phyloP scores from a whole-genome alignment of 2,888 invertebrate genomes.

The Pyralis farinalis region DNA sequence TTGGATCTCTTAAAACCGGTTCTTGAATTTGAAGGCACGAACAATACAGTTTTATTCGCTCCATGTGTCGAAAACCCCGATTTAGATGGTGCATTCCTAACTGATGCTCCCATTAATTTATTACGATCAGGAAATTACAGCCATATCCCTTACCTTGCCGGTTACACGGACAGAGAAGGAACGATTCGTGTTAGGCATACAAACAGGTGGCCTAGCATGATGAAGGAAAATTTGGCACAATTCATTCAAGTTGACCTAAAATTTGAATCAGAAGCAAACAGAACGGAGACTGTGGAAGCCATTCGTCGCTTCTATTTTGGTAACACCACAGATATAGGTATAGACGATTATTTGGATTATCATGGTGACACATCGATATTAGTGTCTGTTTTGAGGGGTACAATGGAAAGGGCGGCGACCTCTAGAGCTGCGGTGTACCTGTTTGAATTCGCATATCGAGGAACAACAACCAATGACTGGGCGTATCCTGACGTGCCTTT shows the following conservation, averaged over 20 bases:
- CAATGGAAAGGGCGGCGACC: slow-evolving; percentile 45
- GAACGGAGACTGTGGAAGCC: slow-evolving; percentile 27
- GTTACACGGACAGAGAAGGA: slow-evolving; percentile 59
- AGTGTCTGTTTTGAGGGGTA: slow-evolving; percentile 50
- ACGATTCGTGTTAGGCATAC: slow-evolving; percentile 53
- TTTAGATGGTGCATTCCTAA: slow-evolving; percentile 41
- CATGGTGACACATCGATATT: slow-evolving; percentile 57
- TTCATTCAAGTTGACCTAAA: slow-evolving; percentile 58
- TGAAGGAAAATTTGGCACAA: slow-evolving; percentile 54
- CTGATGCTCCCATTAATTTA: slow-evolving; percentile 50
- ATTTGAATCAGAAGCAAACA: slow-evolving; percentile 28
- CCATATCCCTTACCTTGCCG: slow-evolving; percentile 56
- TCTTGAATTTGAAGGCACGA: slow-evolving; percentile 45
- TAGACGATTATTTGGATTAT: slow-evolving; percentile 59
- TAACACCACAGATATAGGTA: slow-evolving; percentile 40
- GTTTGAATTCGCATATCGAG: slow-evolving; percentile 54
- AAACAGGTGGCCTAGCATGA: slow-evolving; percentile 43
- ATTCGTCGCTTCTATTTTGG: slow-evolving; percentile 55
- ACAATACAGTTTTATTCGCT: slow-evolving; percentile 61
- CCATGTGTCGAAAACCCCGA: slow-evolving; percentile 59
- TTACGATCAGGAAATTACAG: slow-evolving; percentile 48
- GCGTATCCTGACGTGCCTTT: slow-evolving; percentile 43
- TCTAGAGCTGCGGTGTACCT: slow-evolving; percentile 46
- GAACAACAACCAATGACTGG: slow-evolving; percentile 53
- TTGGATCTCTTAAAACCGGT: slow-evolving; percentile 32